These are phyloP conservation scores for Pocillopora grandis DNA, from an alignment of 92 coral and sea anemone species.

Conservation along the genomic window DNA sequence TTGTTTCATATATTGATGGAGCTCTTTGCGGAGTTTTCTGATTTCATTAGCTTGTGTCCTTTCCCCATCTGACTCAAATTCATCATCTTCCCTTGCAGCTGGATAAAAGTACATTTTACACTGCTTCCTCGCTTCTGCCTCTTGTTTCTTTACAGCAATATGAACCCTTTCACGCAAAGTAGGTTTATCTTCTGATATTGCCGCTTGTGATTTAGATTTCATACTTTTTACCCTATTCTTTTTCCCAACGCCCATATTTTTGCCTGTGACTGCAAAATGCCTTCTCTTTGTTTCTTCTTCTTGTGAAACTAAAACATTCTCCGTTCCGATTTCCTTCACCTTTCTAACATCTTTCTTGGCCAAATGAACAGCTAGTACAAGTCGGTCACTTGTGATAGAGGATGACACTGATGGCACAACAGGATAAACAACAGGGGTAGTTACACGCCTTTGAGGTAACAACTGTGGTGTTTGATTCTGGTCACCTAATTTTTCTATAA, in stretches of 20 bases:
- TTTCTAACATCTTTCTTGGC: conserved; percentile 89
- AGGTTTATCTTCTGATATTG: conserved; percentile 40
- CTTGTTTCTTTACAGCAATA: conserved; percentile 65
- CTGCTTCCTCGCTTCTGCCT: conserved; percentile 29
- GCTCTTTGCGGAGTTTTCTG: conserved; percentile 80
- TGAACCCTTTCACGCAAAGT: conserved; percentile 71
- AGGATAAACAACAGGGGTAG: conserved; percentile 19
- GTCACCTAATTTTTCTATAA: conserved; percentile 75
- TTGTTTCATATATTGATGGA: conserved; percentile 80
- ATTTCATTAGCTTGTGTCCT: conserved; percentile 84
- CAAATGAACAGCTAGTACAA: conserved; percentile 86
- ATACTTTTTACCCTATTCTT: conserved; percentile 33
- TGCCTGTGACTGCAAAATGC: conserved; percentile 18
- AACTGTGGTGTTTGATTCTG: neutral
- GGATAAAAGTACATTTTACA: conserved; percentile 76
- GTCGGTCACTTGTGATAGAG: conserved; percentile 77
- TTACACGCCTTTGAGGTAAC: neutral
- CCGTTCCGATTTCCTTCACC: conserved; percentile 56
- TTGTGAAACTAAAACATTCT: conserved; percentile 37
- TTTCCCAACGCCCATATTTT: conserved; percentile 37
- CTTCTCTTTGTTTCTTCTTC: conserved; percentile 31
- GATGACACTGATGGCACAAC: conserved; percentile 51
- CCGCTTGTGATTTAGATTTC: conserved; percentile 40
- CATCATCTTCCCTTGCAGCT: conserved; percentile 46
- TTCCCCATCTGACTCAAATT: conserved; percentile 67